These are phyloP conservation scores for Ectobius pallidus DNA, from an alignment of 2,888 invertebrate species.

Conservation along the genomic window DNA sequence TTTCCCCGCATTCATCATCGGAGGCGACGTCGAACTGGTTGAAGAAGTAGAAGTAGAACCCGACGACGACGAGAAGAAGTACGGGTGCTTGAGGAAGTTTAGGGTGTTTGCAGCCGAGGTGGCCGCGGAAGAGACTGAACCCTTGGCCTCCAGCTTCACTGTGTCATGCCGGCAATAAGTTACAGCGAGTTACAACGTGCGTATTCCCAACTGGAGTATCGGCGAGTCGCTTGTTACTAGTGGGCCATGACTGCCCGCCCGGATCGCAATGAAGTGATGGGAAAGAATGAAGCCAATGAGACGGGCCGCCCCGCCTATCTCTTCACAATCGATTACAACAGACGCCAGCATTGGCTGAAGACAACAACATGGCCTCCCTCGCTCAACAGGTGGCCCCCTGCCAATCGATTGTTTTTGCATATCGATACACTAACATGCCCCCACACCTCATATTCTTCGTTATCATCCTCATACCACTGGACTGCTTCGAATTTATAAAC, in stretches of 20 bases:
- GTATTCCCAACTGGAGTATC: not conserved
- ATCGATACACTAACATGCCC: not conserved
- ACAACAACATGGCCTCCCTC: not conserved
- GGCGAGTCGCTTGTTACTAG: too few relatives aligned
- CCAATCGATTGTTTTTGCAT: not conserved
- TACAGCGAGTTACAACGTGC: too few relatives aligned
- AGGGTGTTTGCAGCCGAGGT: not conserved
- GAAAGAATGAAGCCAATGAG: constrained; percentile 40
- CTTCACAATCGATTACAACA: constrained; percentile 31
- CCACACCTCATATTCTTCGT: not conserved
- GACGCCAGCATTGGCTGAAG: constrained; percentile 36
- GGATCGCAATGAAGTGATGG: too few relatives aligned
- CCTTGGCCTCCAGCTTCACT: constrained; percentile 13
- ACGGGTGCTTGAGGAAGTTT: constrained; percentile 21
- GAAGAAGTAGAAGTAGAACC: constrained; percentile 14
- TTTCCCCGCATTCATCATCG: constrained; percentile 15
- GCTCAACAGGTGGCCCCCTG: constrained; percentile 22
- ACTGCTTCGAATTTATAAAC: too few relatives aligned
- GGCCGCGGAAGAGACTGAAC: not conserved
- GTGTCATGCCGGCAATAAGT: too few relatives aligned
- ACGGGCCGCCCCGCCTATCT: constrained; percentile 35
- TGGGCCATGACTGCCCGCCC: too few relatives aligned
- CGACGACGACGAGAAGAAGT: constrained; percentile 25
- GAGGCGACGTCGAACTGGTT: not conserved
- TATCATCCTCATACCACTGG: not conserved